phyloP scores from a whole-genome alignment of 2,888 invertebrate species.

The Diarsia brunnea region DNA sequence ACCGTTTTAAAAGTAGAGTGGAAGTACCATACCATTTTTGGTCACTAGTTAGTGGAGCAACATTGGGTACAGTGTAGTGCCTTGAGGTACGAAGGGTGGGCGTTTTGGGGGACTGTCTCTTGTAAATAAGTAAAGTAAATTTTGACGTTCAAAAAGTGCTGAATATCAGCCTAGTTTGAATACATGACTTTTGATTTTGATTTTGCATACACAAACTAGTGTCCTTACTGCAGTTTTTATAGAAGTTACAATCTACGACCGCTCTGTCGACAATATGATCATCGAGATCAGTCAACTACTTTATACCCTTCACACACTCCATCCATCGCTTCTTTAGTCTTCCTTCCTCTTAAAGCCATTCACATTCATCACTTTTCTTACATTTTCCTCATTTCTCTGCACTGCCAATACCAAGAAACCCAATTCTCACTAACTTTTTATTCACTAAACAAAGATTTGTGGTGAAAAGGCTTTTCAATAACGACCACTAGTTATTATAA shows the following conservation, averaged over 20 bases:
- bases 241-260: too few species aligned
- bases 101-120: too few species aligned
- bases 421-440: neutral
- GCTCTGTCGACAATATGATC: neutral
- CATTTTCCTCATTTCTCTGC: neutral
- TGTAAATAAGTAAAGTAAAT: too few species aligned
- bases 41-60: neutral
- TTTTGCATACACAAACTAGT: neutral
- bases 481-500: constrained; percentile 7
- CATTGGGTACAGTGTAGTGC: constrained; percentile 3
- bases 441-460: neutral
- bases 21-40: neutral
- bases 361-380: neutral
- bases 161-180: too few species aligned
- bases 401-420: neutral
- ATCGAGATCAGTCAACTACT: neutral
- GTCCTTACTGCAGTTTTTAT: neutral
- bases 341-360: neutral
- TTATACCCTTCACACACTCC: neutral
- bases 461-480: constrained; percentile 1
- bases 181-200: too few species aligned
- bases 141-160: too few species aligned
- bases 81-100: too few species aligned
- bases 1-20: neutral
- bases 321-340: neutral